Base-by-base conservation (phyloP, 2,113 vertebrate genomes). In the Heterocephalus glaber region DNA sequence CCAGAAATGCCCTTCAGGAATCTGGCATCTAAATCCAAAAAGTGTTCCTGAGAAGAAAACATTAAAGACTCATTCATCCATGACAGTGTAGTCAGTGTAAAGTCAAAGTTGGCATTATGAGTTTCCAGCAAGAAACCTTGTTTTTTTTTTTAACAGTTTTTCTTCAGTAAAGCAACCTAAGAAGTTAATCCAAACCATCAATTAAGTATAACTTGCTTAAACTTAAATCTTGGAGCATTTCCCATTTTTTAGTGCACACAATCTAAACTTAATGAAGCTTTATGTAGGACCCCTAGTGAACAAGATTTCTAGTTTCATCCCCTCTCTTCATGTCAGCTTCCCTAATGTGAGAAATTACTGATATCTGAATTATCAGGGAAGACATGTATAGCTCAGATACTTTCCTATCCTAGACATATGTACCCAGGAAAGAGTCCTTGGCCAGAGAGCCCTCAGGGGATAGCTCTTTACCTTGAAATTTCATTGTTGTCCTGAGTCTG, bases 1-100 rank as follows among this genome's bases (percentile, higher is more conserved):
- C 35, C 54, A 65, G 22, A 90, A 94, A 72, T 96, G 17, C 26
- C 77, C 58, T 95, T 95, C 9, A 66, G 77, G 52, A 88, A 63
- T 88, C 28, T 89, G 95, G 41, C 24, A 74, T 91, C 35, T 72
- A 83, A 77, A 61, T 66, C 38, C 35, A 90, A 86, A 54, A 90
- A 47, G 30, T 84, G 19, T 85, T 90, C 72, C 56, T 52, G 47
- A 47, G 58, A 93, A 54, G 72, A 95, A 63, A 88, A 80, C 26
- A 54, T 81, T 76, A 85, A 85, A 76, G 30, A 47, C 19, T 79
- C 68, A 60, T 28, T 92, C 77, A 77, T 87, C 33, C 58, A 20
- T 47, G 47, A 92, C 44, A 90, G 44, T 79, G 4, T 60, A 81
- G 22, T 87, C 41, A 49, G 0, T 58, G 0, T 49, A 90, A 82